Evolutionary conservation across 2,888 invertebrate genomes (phyloP).

Genomic region (Oscheius sp.): DNA sequence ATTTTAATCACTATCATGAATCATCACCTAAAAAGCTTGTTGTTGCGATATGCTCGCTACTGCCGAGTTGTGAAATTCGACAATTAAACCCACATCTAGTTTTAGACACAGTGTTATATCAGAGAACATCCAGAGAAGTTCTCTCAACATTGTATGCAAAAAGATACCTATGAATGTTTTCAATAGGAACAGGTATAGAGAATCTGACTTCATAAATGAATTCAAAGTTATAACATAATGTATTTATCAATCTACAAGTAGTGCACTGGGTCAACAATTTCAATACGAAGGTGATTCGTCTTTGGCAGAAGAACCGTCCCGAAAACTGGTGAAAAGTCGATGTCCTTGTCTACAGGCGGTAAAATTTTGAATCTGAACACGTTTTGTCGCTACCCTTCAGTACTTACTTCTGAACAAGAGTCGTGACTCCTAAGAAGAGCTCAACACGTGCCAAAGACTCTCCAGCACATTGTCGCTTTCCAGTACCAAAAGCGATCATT

Average conservation of each 20-base stretch:
- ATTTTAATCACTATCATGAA: too few relatives aligned
- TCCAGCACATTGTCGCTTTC: slow-evolving; percentile 55
- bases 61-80: too few relatives aligned
- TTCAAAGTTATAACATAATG: too few relatives aligned
- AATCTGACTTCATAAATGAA: too few relatives aligned
- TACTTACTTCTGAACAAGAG: slow-evolving; percentile 44
- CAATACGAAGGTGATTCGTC: background rate
- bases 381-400: background rate
- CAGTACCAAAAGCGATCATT: slow-evolving; percentile 52
- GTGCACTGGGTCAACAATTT: slow-evolving; percentile 14
- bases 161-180: too few relatives aligned
- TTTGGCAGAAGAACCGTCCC: slow-evolving; percentile 15
- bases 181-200: too few relatives aligned
- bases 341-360: background rate
- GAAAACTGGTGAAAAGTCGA: slow-evolving; percentile 16
- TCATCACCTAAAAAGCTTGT: too few relatives aligned
- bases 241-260: background rate
- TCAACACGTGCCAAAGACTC: slow-evolving; percentile 56
- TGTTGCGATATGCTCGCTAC: too few relatives aligned
- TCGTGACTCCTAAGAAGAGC: slow-evolving; percentile 45
- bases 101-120: too few relatives aligned
- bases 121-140: too few relatives aligned
- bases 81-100: too few relatives aligned
- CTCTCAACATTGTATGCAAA: too few relatives aligned
- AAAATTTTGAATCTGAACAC: slow-evolving; percentile 19